Evolutionary conservation across 2,113 vertebrate species (phyloP).

Genomic region (Campylomormyrus tamandua): DNA sequence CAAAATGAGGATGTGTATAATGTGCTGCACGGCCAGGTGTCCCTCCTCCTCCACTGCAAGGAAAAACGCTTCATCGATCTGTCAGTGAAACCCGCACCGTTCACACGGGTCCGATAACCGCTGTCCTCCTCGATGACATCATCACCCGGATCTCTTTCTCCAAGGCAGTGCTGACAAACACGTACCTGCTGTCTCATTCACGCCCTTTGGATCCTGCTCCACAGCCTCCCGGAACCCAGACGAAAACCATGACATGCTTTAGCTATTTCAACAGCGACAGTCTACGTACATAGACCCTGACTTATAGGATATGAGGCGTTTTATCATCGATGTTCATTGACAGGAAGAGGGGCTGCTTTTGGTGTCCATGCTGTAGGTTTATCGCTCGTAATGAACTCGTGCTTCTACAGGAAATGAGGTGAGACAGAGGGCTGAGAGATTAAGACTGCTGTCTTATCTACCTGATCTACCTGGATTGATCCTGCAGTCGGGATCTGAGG

Average conservation of each 20-base stretch:
- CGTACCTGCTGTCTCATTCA: not conserved
- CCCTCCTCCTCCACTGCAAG: not conserved
- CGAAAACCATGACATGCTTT: not conserved
- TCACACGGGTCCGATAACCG: not conserved
- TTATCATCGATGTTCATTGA: not conserved
- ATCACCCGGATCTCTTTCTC: not conserved
- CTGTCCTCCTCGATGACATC: not conserved
- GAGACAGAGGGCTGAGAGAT: not conserved
- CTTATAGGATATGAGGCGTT: not conserved
- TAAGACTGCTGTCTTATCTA: not conserved
- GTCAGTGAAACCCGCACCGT: not conserved
- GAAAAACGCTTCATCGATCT: not conserved
- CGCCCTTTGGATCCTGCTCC: not conserved
- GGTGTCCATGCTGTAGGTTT: not conserved
- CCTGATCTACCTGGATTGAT: not conserved
- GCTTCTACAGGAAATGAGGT: not conserved
- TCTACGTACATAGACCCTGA: not conserved
- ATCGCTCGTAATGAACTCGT: not conserved
- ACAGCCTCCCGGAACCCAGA: not conserved
- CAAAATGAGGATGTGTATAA: not conserved
- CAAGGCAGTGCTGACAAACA: not conserved
- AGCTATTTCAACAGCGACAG: not conserved
- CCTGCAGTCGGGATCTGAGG: too few species aligned
- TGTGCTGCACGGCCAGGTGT: not conserved
- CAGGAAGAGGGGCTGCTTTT: not conserved